Evolutionary conservation across 2,113 vertebrate genomes (phyloP), one percentile per base, ranked within the genome.

Genomic region (Chloebia gouldiae): DNA sequence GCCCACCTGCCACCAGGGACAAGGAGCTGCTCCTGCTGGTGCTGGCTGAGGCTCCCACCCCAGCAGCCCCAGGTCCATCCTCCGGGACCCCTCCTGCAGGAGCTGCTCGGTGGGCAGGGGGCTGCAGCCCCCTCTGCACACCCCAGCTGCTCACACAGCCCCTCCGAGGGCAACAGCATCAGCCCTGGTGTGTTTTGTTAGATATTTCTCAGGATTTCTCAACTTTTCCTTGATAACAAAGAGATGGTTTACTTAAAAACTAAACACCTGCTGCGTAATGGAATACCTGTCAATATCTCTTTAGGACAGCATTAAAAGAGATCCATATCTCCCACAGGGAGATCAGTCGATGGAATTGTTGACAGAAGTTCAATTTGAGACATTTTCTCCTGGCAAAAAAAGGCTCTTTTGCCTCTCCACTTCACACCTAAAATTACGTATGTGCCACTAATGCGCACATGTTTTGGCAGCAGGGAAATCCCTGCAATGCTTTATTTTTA

Each of bases 1-100:
- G 4, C 40, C 11, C 17, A 8, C 9, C 20, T 21, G 21, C 23
- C 3, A 3, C 9, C 17, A 4, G 4, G 33, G 5, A 13, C 19
- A 10, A 18, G 31, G 10, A 21, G 39, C 1, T 24, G 8, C 2
- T 4, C 31, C 31, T n/a, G 20, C 68, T 4, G 0, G 2, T 0
- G 39, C 40, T 25, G 53, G 16, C 28, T 2, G 5, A 3, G 1
- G n/a, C 3, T n/a, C n/a, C 64, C 22, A 3, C 3, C 24, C 8
- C 50, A 57, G 51, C 13, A n/a, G 40, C 12, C 15, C 35, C 54
- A 44, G 40, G 30, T 21, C 13, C 31, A 12, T 28, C 35, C 56
- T 33, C 14, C 44, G 0, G 8, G 33, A 35, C 11, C 39, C 4
- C 9, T 33, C 9, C 37, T 1, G 1, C 11, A 25, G 45, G 27